Evolutionary conservation across 2,113 vertebrate genomes (phyloP), one percentile per base, ranked within the genome.

Genomic region (Riparia riparia): DNA sequence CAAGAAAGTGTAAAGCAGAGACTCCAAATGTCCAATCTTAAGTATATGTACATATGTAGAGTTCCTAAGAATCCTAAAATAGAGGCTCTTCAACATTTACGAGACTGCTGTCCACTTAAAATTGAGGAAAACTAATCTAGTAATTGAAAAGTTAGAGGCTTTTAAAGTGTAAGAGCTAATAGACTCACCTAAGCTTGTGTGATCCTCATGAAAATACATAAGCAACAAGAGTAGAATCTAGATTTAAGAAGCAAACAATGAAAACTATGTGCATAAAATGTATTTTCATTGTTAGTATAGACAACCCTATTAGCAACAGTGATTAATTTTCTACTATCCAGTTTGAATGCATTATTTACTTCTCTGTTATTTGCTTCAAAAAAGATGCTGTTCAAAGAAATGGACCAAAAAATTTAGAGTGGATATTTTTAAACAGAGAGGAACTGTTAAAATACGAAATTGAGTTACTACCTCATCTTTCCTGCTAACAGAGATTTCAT

Each of bases 401-500:
- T 1, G 6, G 28, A 34, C 9, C 16, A 29, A 70, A 77, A 78
- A 69, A 66, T 22, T 66, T 42, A 71, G 6, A 41, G 14, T 76
- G 26, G 9, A 3, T 49, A 60, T 63, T 89, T 86, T 45, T 56
- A 57, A 42, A 47, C 21, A 84, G 14, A 89, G 9, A 78, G 8
- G 6, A 92, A 89, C n/a, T 29, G 14, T 39, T 73, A 28, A 69
- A 72, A 71, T 78, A 64, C 20, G 29, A 89, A 90, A 89, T 4
- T 34, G 13, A 91, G 80, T 69, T 45, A 91, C 89, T 92, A 99
- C 99, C 99, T 99, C 99, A 74, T 99, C 99, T 97, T 99, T 99
- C 80, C 98, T 98, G 74, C 98, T 97, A 93, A 98, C 94, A 68
- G 99, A 99, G 13, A 98, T 97, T 97, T 99, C 98, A 2, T 98